These are phyloP conservation scores for Meda fulgida DNA, from an alignment of 2,797 vertebrate genomes.

Conservation along the genomic window DNA sequence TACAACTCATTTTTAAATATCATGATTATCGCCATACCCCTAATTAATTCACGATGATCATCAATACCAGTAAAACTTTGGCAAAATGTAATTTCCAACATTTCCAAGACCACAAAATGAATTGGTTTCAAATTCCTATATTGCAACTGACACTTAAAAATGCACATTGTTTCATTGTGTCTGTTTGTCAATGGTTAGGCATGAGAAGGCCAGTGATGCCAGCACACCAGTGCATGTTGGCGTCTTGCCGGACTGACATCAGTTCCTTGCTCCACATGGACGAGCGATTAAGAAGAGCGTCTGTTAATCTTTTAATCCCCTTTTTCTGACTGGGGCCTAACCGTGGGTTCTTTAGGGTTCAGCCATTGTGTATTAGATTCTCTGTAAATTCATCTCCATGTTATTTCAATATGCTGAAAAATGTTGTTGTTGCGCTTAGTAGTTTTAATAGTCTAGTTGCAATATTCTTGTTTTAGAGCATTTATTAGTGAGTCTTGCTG, in stretches of 20 bases:
- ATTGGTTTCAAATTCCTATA: not conserved
- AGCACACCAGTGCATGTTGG: constrained; percentile 43
- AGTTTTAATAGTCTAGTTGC: not conserved
- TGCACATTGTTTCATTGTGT: not conserved
- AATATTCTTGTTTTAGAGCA: not conserved
- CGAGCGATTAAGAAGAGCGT: constrained; percentile 64
- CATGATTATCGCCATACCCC: not conserved
- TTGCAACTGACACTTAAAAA: not conserved
- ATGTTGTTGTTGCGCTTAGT: not conserved
- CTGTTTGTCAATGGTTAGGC: constrained; percentile 10
- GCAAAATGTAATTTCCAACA: not conserved
- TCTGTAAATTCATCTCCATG: not conserved
- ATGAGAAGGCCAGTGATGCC: constrained; percentile 32
- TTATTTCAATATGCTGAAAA: not conserved
- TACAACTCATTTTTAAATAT: not conserved
- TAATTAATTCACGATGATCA: not conserved
- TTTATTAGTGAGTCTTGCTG: not conserved
- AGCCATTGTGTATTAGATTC: not conserved
- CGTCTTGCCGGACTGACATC: constrained; percentile 57
- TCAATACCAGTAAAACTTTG: not conserved
- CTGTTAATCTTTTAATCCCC: constrained; percentile 69
- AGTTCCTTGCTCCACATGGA: constrained; percentile 57
- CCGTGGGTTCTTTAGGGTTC: constrained; percentile 47
- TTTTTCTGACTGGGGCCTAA: constrained; percentile 39
- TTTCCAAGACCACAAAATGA: not conserved